A percentile compares a stretch with the other conserved stretches of the same genome.
Conservation (phyloP, 2,888 invertebrate species). For the Spialia ferax region DNA sequence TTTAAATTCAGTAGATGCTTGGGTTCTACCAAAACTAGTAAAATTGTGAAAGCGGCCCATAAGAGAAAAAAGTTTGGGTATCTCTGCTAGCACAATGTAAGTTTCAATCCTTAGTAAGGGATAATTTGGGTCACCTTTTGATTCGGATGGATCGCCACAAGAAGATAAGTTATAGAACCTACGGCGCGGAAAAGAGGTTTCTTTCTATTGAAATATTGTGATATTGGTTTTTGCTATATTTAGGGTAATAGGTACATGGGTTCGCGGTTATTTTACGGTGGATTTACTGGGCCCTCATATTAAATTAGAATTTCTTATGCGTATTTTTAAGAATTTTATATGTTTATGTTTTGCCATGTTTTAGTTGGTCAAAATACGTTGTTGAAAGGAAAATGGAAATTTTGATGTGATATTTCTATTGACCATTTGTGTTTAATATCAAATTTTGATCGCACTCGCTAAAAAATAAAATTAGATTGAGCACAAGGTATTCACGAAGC, state of each 20-base stretch:
- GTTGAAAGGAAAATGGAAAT: too few relatives aligned
- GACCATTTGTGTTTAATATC: too few relatives aligned
- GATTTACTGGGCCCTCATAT: neutral
- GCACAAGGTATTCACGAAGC: too few relatives aligned
- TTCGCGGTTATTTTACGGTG: neutral
- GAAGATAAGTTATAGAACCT: slow-evolving; percentile 13
- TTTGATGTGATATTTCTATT: too few relatives aligned
- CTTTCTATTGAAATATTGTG: slow-evolving; percentile 11
- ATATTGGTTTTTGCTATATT: neutral
- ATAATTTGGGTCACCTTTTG: slow-evolving; percentile 32
- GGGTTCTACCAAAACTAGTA: too few relatives aligned
- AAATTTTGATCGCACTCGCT: too few relatives aligned
- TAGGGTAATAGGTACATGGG: neutral
- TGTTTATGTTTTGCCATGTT: too few relatives aligned
- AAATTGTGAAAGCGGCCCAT: too few relatives aligned
- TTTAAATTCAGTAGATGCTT: too few relatives aligned
- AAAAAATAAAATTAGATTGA: too few relatives aligned
- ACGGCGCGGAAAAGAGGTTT: neutral
- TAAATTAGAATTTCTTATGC: slow-evolving; percentile 6
- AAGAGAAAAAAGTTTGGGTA: too few relatives aligned
- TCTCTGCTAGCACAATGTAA: neutral
- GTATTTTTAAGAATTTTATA: neutral
- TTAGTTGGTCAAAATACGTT: too few relatives aligned
- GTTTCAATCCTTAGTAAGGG: slow-evolving; percentile 24
- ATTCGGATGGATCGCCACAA: slow-evolving; percentile 21